Evolutionary conservation across 1,140 invertebrate genomes (phyloP).

Genomic region (Argopecten irradians): DNA sequence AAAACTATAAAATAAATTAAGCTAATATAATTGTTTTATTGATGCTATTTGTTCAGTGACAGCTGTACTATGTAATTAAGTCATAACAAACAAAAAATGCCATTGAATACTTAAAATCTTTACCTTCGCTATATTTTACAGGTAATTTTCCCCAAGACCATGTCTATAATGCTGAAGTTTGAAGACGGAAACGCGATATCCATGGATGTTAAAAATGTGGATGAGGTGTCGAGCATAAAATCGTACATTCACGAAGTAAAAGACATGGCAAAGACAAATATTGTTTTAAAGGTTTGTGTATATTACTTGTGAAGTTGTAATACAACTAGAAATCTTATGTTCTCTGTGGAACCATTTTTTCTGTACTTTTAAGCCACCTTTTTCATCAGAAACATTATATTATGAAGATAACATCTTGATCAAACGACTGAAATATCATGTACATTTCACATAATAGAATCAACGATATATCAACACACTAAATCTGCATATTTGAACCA

Average conservation of each 20-base stretch:
- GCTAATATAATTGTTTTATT: background rate
- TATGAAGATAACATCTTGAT: too few relatives aligned
- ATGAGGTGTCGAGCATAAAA: constrained; percentile 29
- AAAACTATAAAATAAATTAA: background rate
- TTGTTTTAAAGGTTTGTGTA: background rate
- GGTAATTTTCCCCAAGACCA: constrained; percentile 41
- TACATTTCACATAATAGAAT: too few relatives aligned
- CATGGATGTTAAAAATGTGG: constrained; percentile 31
- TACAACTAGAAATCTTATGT: background rate
- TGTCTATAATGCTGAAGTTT: constrained; percentile 39
- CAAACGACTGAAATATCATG: too few relatives aligned
- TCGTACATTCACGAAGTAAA: background rate
- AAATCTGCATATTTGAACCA: background rate
- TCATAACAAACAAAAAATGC: background rate
- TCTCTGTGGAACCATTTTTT: background rate
- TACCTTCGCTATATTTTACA: constrained; percentile 26
- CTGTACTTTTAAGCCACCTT: too few relatives aligned
- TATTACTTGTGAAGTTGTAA: background rate
- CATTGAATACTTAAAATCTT: too few relatives aligned
- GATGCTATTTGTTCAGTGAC: background rate
- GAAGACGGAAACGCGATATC: constrained; percentile 29
- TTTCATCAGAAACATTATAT: too few relatives aligned
- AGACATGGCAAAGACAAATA: background rate
- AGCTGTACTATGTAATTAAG: background rate
- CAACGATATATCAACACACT: background rate